A percentile compares a stretch with the other conserved stretches of the same genome.
Conservation (phyloP, 53 echinoderm and acorn worm genomes). For the Stichopus horrens region DNA sequence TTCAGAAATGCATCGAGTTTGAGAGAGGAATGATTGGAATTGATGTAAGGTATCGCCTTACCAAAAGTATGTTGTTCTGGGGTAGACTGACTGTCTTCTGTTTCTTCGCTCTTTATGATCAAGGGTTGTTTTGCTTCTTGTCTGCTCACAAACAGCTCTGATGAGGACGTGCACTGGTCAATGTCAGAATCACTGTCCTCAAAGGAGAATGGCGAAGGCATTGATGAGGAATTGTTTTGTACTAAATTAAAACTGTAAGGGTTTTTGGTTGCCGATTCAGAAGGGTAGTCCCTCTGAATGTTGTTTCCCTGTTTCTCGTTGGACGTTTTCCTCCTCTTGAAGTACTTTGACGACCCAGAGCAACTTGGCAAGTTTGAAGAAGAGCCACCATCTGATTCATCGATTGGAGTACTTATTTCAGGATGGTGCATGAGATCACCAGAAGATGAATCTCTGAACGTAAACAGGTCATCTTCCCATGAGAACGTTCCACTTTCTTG, state of each 20-base stretch:
- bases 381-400: conserved; percentile 19
- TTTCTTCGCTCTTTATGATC: no score
- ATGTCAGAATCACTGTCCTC: neutral
- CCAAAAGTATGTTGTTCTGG: neutral
- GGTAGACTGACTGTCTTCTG: neutral
- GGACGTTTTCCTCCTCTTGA: neutral
- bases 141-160: neutral
- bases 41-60: neutral
- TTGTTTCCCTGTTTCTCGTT: neutral
- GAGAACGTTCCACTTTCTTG: neutral
- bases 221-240: neutral
- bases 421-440: conserved; percentile 31
- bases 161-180: conserved; percentile 26
- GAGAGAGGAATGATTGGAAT: neutral
- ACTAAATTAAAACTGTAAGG: neutral
- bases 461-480: conserved; percentile 29
- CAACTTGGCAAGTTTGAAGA: conserved; percentile 4
- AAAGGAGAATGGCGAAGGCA: neutral
- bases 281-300: neutral
- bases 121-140: neutral
- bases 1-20: neutral
- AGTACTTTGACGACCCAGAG: conserved; percentile 7
- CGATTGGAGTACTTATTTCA: conserved; percentile 4
- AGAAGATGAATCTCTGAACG: neutral
- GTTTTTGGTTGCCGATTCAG: neutral